A percentile compares a stretch with the other conserved stretches of the same genome.
These are phyloP conservation scores for Chromobotia macracanthus DNA, from an alignment of 2,797 vertebrate genomes.

Conservation along the genomic window DNA sequence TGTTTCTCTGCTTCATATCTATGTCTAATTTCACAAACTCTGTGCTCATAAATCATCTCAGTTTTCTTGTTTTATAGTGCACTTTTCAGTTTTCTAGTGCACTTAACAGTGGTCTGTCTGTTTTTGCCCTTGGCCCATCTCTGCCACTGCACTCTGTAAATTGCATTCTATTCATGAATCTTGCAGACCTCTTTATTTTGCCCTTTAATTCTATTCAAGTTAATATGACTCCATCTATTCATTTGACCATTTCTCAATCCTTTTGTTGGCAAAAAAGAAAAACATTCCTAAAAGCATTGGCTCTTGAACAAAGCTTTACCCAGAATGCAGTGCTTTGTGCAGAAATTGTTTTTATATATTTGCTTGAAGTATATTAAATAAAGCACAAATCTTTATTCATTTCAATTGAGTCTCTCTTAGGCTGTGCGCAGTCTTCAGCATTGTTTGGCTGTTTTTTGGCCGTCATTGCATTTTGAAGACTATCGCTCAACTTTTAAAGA, in stretches of 20 bases:
- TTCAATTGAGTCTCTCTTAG: slow-evolving; percentile 9
- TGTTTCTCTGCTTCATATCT: not conserved
- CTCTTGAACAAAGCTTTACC: not conserved
- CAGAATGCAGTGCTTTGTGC: slow-evolving; percentile 1
- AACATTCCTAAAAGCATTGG: slow-evolving; percentile 24
- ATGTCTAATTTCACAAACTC: slow-evolving; percentile 8
- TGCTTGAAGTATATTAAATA: slow-evolving; percentile 7
- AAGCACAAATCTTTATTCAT: not conserved
- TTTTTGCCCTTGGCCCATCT: slow-evolving; percentile 22
- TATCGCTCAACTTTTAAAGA: slow-evolving; percentile 7
- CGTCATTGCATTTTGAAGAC: not conserved
- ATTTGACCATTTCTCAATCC: slow-evolving; percentile 12
- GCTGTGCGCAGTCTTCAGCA: not conserved
- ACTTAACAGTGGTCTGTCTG: slow-evolving; percentile 6
- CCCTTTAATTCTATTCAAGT: slow-evolving; percentile 16
- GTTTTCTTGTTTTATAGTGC: slow-evolving; percentile 16
- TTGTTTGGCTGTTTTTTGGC: not conserved
- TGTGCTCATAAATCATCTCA: not conserved
- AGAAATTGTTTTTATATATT: slow-evolving; percentile 11
- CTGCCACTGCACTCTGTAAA: not conserved
- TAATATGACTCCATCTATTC: slow-evolving; percentile 25
- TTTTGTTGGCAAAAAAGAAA: slow-evolving; percentile 28
- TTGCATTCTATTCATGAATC: slow-evolving; percentile 27
- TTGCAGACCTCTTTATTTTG: slow-evolving; percentile 21
- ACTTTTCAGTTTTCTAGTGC: slow-evolving; percentile 1